Percentiles rank a stretch among this genome's conserved stretches.
Conservation (phyloP, 1,140 invertebrate genomes). For the Drosophila nannoptera region DNA sequence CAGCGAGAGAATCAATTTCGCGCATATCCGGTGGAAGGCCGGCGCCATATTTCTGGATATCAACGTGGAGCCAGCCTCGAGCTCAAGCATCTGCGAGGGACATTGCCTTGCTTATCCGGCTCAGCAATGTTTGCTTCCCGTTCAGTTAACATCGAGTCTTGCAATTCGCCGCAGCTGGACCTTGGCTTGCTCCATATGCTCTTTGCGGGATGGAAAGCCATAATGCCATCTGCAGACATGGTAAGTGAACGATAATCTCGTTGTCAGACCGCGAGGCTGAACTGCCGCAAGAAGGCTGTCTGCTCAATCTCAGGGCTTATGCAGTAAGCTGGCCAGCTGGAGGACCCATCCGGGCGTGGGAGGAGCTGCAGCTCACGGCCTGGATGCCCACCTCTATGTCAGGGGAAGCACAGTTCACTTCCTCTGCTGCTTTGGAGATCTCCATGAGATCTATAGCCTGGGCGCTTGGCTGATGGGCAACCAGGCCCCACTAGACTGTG, state of each 20-base stretch:
- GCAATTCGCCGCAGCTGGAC: constrained; percentile 49
- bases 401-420: constrained; percentile 25
- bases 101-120: neutral
- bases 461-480: constrained; percentile 56
- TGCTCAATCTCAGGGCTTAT: constrained; percentile 49
- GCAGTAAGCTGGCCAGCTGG: constrained; percentile 38
- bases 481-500: constrained; percentile 30
- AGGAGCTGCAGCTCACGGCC: constrained; percentile 36
- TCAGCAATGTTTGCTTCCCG: constrained; percentile 1
- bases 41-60: constrained; percentile 47
- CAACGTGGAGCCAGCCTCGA: constrained; percentile 55
- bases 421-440: constrained; percentile 47
- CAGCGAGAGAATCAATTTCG: too few relatives aligned
- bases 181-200: constrained; percentile 28
- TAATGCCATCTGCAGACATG: constrained; percentile 20
- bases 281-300: constrained; percentile 37
- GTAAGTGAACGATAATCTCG: constrained; percentile 28
- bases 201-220: constrained; percentile 39
- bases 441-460: constrained; percentile 19
- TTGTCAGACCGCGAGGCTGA: constrained; percentile 43
- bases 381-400: constrained; percentile 52
- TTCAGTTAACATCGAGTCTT: constrained; percentile 46
- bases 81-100: too few relatives aligned
- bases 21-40: constrained; percentile 27
- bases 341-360: constrained; percentile 56